Base-by-base conservation (phyloP, 2,888 invertebrate genomes). In the Ctena decussata region DNA sequence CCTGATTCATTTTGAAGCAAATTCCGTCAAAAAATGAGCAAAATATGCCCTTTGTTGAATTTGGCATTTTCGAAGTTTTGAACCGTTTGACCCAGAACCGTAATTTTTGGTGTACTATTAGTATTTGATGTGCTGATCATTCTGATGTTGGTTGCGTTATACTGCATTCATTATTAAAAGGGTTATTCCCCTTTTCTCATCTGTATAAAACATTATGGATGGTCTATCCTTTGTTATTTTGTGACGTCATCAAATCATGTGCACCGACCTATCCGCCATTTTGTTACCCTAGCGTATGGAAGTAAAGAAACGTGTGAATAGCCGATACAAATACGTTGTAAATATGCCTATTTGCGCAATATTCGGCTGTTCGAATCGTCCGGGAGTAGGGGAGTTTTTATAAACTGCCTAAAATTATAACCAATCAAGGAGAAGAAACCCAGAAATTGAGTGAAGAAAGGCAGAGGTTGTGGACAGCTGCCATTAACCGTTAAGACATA, bases 221-320 rank as follows among this genome's bases (percentile, higher is more conserved):
- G n/a, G n/a, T n/a, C n/a, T 74, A 74, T 74, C 74, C 75, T 75
- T 53, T 75, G 57, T 75, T 75, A 57, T 75, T 18, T n/a, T 44
- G 75, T 75, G 75, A 75, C 75, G 75, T 75, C 75, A 75, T 46
- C 41, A 53, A 75, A 53, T 5, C 18, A 35, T 75, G 75, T n/a
- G 75, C 75, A 57, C 53, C 2, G 37, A 30, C n/a, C 15, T 24
- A 35, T 35, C 75, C 37, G 57, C 75, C 75, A 75, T 75, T 57
- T 75, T 75, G 75, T 32, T 75, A 8, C 75, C 53, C 75, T 32
- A 71, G 39, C 71, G 8, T 5, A 24, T 6, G 71, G 1, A 39
- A 71, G 37, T 39, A 41, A 37, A 41, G 71, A 24, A 71, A 41
- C 27, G 71, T 41, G 21, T 18, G 3, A 41, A 35, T 5, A 37